Percentiles rank a stretch among this genome's conserved stretches.
Conservation (phyloP, 2,113 vertebrate species). For the Uria aalge region DNA sequence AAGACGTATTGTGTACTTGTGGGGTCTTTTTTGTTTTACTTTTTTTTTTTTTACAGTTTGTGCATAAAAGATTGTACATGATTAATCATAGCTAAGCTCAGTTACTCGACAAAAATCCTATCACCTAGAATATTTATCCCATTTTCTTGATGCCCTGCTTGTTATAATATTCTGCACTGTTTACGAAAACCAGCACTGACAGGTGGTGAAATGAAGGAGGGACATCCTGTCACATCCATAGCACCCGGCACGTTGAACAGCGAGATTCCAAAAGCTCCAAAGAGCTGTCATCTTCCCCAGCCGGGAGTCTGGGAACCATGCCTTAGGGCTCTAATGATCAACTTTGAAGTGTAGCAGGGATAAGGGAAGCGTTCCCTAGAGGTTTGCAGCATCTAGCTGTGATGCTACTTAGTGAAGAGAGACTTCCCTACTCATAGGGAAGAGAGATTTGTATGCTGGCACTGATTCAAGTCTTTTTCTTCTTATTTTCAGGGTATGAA, state of each 20-base stretch:
- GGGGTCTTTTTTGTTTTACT: neutral
- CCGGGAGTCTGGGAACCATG: neutral
- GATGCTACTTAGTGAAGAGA: neutral
- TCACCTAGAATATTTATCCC: neutral
- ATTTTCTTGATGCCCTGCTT: neutral
- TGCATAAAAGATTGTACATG: neutral
- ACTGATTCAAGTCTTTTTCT: neutral
- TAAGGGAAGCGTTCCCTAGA: neutral
- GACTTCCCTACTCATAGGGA: neutral
- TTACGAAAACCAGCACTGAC: neutral
- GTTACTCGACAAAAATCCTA: neutral
- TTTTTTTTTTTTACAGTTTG: neutral
- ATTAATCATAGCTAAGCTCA: neutral
- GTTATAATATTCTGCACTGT: neutral
- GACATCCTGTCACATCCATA: neutral
- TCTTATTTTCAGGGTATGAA: constrained; percentile 88
- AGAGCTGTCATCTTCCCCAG: neutral
- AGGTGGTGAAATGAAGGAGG: neutral
- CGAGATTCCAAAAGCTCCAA: neutral
- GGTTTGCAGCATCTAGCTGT: neutral
- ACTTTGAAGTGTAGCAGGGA: neutral
- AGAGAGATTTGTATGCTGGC: neutral
- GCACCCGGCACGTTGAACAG: neutral
- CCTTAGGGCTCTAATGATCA: neutral
- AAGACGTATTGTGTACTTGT: neutral